Evolutionary conservation across 2,888 invertebrate species (phyloP), one percentile per base, ranked within the genome.

Genomic region (Ophion ventricosus): DNA sequence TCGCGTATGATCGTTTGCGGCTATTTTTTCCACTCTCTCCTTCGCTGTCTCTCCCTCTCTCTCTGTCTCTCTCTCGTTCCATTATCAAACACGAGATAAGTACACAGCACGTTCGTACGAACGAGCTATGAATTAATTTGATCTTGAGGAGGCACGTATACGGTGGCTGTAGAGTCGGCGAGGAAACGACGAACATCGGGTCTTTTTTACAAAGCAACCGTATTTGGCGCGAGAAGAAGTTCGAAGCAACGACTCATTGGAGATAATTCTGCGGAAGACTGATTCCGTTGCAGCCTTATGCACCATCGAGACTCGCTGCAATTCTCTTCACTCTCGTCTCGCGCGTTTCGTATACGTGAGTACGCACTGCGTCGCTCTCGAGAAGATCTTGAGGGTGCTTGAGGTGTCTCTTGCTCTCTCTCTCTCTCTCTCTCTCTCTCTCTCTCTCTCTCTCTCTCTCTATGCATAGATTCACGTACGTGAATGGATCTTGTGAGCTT

Each of bases 91-190:
- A 78, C 81, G 81, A 69, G 20, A 54, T 17, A 69, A 56, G 72
- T 69, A 61, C 73, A 66, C 73, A 66, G 54, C 74, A 20, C 81
- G 74, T 78, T 74, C 83, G 75, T 70, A 74, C 84, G 70, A 78
- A 35, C n/a, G 59, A 75, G 75, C 84, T 77, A 81, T 81, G 75
- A 84, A 84, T 84, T 78, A 75, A 81, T 84, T 84, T 84, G 74
- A 74, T 84, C 81, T 26, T 54, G 57, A 73, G 69, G 61, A 57
- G 49, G 56, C 11, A 23, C n/a, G 17, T 20, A 77, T 43, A 69
- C 77, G 59, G 67, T 73, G 73, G 77, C 73, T 49, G 17, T 49
- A 49, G 49, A 14, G 49, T 49, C 17, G 49, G 17, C 17, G 49
- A 49, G 17, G 14, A 49, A 17, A 49, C 17, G 14, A 14, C 14